phyloP scores from a whole-genome alignment of 2,888 invertebrate species.

The Tetrapedia diversipes region DNA sequence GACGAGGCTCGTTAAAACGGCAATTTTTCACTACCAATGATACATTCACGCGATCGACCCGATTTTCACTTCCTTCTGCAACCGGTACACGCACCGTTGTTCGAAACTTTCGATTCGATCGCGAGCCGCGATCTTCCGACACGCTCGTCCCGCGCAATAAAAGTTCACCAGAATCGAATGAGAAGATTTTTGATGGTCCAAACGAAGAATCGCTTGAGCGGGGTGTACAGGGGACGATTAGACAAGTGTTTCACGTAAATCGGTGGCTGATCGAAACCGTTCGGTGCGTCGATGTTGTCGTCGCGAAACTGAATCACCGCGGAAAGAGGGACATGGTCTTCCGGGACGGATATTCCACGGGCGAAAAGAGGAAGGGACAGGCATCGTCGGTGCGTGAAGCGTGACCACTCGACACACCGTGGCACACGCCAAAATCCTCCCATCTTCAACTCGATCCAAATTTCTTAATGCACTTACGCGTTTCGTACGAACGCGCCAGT shows the following conservation, averaged over 20 bases:
- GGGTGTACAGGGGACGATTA: too few species aligned
- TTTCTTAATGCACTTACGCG: constrained; percentile 34
- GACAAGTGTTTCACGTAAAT: too few species aligned
- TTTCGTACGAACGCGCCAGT: not conserved
- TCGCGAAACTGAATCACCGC: constrained; percentile 66
- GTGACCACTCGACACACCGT: constrained; percentile 78
- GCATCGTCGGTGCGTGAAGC: constrained; percentile 82
- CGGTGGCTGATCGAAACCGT: constrained; percentile 48
- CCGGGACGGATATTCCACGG: constrained; percentile 72
- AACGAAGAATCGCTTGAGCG: not conserved
- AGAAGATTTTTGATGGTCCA: not conserved
- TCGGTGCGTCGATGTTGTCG: constrained; percentile 58
- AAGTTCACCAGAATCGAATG: not conserved
- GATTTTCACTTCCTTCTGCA: constrained; percentile 7
- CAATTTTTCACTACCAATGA: not conserved
- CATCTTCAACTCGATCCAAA: constrained; percentile 42
- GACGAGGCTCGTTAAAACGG: not conserved
- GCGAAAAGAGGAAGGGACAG: constrained; percentile 81
- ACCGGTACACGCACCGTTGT: not conserved
- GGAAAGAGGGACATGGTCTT: constrained; percentile 75
- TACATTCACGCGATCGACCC: not conserved
- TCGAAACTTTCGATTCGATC: not conserved
- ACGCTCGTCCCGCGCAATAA: not conserved
- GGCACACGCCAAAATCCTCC: constrained; percentile 80
- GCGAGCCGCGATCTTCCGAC: not conserved